A percentile compares a stretch with the other conserved stretches of the same genome.
Evolutionary conservation across 2,113 vertebrate genomes (phyloP).

Genomic region (Dinomys branickii): DNA sequence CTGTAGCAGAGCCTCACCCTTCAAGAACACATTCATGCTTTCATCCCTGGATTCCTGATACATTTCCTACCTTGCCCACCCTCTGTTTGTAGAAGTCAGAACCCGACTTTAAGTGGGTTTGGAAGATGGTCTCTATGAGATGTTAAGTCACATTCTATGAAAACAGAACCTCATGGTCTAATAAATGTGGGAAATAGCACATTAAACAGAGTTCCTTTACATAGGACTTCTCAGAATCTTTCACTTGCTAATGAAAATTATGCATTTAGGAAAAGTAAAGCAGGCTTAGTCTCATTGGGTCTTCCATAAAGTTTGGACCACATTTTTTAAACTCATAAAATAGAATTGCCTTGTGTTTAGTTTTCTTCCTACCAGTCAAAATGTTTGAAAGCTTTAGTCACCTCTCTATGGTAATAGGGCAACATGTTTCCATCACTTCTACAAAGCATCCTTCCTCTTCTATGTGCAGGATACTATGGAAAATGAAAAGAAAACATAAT

Average conservation of each 20-base stretch:
- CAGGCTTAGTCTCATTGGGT: background rate
- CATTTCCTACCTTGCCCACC: rapidly evolving
- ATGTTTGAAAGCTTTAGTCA: constrained; percentile 6
- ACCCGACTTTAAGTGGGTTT: background rate
- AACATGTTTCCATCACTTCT: background rate
- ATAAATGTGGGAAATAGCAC: background rate
- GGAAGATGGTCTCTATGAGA: background rate
- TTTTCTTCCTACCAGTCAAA: constrained; percentile 33
- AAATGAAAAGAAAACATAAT: background rate
- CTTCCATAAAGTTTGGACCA: background rate
- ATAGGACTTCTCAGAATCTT: background rate
- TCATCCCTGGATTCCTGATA: background rate
- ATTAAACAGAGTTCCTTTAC: background rate
- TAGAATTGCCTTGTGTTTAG: background rate
- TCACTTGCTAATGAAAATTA: background rate
- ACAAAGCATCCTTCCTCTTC: background rate
- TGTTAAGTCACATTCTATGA: background rate
- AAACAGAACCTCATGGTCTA: background rate
- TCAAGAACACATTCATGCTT: background rate
- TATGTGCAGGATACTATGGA: background rate
- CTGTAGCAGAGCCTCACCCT: background rate
- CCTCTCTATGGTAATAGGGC: background rate
- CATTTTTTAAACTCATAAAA: constrained; percentile 50
- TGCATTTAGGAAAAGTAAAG: background rate
- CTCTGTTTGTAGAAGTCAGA: background rate